phyloP scores from a whole-genome alignment of 2,113 vertebrate genomes.

The Lasiurus borealis region DNA sequence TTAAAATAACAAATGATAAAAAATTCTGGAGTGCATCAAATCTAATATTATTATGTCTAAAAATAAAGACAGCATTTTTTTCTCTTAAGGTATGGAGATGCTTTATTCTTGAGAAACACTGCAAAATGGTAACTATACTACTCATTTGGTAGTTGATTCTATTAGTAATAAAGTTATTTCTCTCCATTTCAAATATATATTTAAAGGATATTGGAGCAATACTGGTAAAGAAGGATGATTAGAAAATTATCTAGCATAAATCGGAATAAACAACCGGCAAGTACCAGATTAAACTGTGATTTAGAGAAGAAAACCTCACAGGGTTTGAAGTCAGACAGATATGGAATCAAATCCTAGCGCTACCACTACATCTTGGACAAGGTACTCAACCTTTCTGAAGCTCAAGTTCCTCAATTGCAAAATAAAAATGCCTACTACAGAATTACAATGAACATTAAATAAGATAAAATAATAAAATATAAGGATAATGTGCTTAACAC shows the following conservation, averaged over 20 bases:
- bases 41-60: conserved; percentile 25
- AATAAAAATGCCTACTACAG: conserved; percentile 4
- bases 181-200: neutral
- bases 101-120: conserved; percentile 39
- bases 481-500: neutral
- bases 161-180: conserved; percentile 39
- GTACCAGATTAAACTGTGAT: neutral
- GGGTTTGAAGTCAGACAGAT: conserved; percentile 23
- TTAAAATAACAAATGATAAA: conserved; percentile 47
- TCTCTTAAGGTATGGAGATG: neutral
- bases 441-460: conserved; percentile 45
- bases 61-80: neutral
- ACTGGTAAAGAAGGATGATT: neutral
- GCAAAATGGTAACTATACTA: conserved; percentile 29
- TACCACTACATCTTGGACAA: conserved; percentile 19
- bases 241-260: conserved; percentile 2
- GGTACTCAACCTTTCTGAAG: conserved; percentile 51
- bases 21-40: conserved; percentile 20
- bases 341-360: neutral
- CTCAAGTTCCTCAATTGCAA: neutral
- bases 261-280: neutral
- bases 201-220: neutral
- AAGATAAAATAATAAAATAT: conserved; percentile 50
- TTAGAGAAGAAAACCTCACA: conserved; percentile 34
- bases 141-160: conserved; percentile 2